These are phyloP conservation scores for Amaurobius ferox DNA, from an alignment of 2,888 invertebrate genomes.

Conservation along the genomic window DNA sequence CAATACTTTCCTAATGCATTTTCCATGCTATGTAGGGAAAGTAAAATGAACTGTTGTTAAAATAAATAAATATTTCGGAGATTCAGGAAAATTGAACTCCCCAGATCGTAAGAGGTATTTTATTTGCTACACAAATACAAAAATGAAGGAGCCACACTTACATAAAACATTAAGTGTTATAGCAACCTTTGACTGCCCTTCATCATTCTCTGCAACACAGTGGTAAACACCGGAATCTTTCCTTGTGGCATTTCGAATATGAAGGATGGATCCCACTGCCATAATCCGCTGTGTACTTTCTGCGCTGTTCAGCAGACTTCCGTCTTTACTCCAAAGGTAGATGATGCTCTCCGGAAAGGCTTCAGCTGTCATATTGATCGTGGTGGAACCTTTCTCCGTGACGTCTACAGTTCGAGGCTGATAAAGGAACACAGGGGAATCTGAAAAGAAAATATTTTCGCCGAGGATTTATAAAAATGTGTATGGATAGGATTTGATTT, in stretches of 20 bases:
- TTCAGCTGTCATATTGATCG: constrained; percentile 86
- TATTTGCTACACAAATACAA: too few species aligned
- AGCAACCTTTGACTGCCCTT: constrained; percentile 87
- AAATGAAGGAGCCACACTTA: too few species aligned
- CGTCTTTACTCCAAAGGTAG: constrained; percentile 86
- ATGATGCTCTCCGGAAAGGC: constrained; percentile 89
- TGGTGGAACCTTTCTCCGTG: constrained; percentile 86
- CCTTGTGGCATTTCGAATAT: constrained; percentile 87
- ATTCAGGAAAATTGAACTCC: too few species aligned
- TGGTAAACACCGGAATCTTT: constrained; percentile 91
- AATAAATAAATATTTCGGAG: too few species aligned
- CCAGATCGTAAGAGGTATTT: too few species aligned
- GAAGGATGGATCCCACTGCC: constrained; percentile 82
- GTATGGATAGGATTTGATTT: too few species aligned
- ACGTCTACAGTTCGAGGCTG: constrained; percentile 76
- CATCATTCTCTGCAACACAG: constrained; percentile 91
- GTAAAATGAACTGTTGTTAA: too few species aligned
- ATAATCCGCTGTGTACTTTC: constrained; percentile 19
- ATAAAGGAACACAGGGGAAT: constrained; percentile 75
- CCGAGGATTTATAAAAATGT: too few species aligned
- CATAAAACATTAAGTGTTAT: constrained; percentile 89
- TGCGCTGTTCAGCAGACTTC: not conserved
- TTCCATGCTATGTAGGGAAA: too few species aligned
- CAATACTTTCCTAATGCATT: too few species aligned
- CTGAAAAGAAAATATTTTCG: too few species aligned